Base-by-base conservation (phyloP, 2,113 vertebrate genomes). In the Pseudonaja textilis region DNA sequence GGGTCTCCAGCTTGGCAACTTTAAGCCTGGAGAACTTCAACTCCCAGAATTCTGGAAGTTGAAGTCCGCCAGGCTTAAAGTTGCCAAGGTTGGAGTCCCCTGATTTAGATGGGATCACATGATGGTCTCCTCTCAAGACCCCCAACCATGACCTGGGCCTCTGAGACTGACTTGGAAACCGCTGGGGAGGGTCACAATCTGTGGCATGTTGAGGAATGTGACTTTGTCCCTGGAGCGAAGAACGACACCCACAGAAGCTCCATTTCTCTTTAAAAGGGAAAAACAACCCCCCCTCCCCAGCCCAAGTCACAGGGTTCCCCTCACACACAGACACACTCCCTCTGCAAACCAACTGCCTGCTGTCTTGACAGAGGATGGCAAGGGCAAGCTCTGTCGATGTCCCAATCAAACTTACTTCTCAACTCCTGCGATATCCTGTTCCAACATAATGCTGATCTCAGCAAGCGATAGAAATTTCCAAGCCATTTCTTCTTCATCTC, bases 351-450 rank as follows among this genome's bases (percentile, higher is more conserved):
- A 16, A 20, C 3, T 47, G 50, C 1, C 23, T 34, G 18, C 55
- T 23, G 7, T 61, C 45, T 55, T 34, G 59, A 22, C 50, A 52
- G 55, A 52, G 12, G 29, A 50, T 50, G 11, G 23, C 34, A 57
- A 57, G 0, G 39, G 54, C 54, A 89, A 42, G 5, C 26, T 14
- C 29, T 89, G 39, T 89, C 7, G 5, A 52, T 87, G 10, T 14
- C 55, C 57, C 64, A 50, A 57, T 14, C 39, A 39, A 50, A 95
- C 98, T 98, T 97, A 99, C 98, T 95, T 91, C 96, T 98, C 96
- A 94, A 98, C 88, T 91, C 97, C 97, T 57, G 97, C 96, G 55
- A 93, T 10, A 16, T 97, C 92, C 88, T 97, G 91, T 87, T 96
- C 89, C 87, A 97, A 92, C 85, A 99, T 96, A 81, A 95, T 74